Evolutionary conservation across 2,113 vertebrate genomes (phyloP), one percentile per base, ranked within the genome.

Genomic region (Ranitomeya variabilis): DNA sequence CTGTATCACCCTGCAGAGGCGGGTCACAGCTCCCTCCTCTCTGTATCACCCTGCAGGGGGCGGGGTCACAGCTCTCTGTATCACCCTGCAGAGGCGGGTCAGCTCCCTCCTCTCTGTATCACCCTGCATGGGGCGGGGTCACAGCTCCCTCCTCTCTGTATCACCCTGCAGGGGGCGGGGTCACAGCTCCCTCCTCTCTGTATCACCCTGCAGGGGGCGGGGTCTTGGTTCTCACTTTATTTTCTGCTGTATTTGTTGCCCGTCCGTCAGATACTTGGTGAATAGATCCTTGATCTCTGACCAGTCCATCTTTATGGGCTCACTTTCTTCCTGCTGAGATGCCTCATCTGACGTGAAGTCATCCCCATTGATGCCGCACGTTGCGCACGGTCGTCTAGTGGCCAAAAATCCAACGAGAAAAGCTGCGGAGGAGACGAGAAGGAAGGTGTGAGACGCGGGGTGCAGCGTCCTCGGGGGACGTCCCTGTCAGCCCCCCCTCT

Each of bases 251-350:
- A 90, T 0, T 54, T 73, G 7, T 93, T 94, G 0, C 92, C 95
- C 92, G 15, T 94, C 92, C 55, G 89, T 37, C 1, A 93, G 0
- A 66, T 93, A 3, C 89, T 95, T 92, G 93, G 0, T 94, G 95
- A 87, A 94, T 95, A 71, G 95, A 93, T 87, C 94, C 93, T 91
- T 93, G 93, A 64, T 95, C 93, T 18, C 93, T 92, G 90, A 93
- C 94, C 90, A 96, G 92, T 94, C 92, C 87, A 94, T 90, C 14
- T 80, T 88, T 3, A 10, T 64, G 11, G 88, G 89, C n/a, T 83
- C 57, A 0, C 60, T 4, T 1, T 19, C 52, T 0, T 88, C 82
- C 23, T 86, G 90, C 3, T 90, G 90, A 0, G 90, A 87, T 0
- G 73, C 76, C 3, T 90, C 90, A 7, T 89, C 78, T 15, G 87